Conservation (phyloP, 2,797 vertebrate species). For the Knipowitschia caucasica region DNA sequence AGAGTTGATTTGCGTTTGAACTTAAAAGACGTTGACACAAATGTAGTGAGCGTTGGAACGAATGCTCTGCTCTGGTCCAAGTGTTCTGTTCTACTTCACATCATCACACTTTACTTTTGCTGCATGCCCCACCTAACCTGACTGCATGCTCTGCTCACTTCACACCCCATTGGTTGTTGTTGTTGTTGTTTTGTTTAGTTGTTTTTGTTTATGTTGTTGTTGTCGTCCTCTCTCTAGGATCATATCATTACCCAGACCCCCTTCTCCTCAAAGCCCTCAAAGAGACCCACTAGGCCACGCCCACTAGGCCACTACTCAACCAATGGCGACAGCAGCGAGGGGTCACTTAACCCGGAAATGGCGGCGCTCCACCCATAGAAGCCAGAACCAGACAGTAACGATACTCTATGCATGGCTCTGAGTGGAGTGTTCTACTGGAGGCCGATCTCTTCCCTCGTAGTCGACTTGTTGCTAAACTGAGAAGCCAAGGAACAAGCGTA, state of each 20-base stretch:
- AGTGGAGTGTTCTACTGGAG: constrained; percentile 48
- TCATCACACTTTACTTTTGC: constrained; percentile 44
- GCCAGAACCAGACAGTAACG: constrained; percentile 68
- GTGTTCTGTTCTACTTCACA: constrained; percentile 41
- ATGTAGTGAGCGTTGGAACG: neutral
- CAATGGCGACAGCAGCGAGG: constrained; percentile 93
- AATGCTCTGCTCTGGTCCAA: neutral
- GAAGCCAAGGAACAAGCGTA: constrained; percentile 25
- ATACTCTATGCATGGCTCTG: constrained; percentile 59
- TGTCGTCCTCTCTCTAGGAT: constrained; percentile 99
- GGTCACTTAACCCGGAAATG: constrained; percentile 94
- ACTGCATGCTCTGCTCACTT: constrained; percentile 67
- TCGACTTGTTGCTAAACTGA: constrained; percentile 31
- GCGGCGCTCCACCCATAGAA: constrained; percentile 71
- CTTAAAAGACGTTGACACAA: neutral
- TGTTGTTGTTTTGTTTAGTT: constrained; percentile 85
- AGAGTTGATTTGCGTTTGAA: no score
- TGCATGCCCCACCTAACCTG: constrained; percentile 23
- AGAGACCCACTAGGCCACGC: constrained; percentile 99
- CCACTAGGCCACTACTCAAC: constrained; percentile 82
- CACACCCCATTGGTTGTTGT: constrained; percentile 73
- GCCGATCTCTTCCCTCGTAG: constrained; percentile 31
- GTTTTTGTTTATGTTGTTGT: constrained; percentile 90
- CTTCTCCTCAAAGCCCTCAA: constrained; percentile 99
- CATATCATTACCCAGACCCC: constrained; percentile 99